phyloP scores from a whole-genome alignment of 1,140 invertebrate genomes.

The Cyclargus thomasi region DNA sequence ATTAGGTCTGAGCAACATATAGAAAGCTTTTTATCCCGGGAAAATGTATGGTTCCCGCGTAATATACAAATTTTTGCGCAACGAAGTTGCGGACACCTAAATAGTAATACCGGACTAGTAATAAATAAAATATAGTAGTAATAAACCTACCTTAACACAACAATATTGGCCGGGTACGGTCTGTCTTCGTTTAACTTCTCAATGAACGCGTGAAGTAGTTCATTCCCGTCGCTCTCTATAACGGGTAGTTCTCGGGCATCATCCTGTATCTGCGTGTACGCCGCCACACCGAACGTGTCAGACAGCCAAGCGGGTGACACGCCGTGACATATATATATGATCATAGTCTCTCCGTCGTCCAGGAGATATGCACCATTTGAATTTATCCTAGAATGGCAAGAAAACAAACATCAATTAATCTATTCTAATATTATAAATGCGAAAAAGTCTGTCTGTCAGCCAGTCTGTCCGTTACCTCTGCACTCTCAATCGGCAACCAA shows the following conservation, averaged over 20 bases:
- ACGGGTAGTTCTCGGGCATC: constrained; percentile 86
- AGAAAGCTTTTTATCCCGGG: too few relatives aligned
- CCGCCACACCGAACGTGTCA: constrained; percentile 77
- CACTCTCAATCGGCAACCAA: too few relatives aligned
- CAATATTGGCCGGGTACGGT: constrained; percentile 84
- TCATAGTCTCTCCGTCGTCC: constrained; percentile 89
- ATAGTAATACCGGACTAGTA: too few relatives aligned
- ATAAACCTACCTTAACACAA: constrained; percentile 85
- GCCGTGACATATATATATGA: constrained; percentile 90
- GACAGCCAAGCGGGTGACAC: constrained; percentile 85
- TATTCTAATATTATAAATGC: too few relatives aligned
- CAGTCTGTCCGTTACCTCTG: too few relatives aligned
- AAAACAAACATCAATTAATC: neutral
- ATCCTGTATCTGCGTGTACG: constrained; percentile 76
- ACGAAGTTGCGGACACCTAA: too few relatives aligned
- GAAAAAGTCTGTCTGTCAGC: too few relatives aligned
- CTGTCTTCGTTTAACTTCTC: constrained; percentile 89
- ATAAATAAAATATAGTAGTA: neutral
- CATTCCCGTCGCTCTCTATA: constrained; percentile 84
- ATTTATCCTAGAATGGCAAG: constrained; percentile 78
- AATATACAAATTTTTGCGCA: too few relatives aligned
- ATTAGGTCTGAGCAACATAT: too few relatives aligned
- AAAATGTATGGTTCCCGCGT: too few relatives aligned
- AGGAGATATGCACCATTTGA: constrained; percentile 93
- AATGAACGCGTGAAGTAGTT: constrained; percentile 87